Percentiles rank a stretch among this genome's conserved stretches.
These are phyloP conservation scores for Leucopsar rothschildi DNA, from an alignment of 2,113 vertebrate species.

Conservation along the genomic window DNA sequence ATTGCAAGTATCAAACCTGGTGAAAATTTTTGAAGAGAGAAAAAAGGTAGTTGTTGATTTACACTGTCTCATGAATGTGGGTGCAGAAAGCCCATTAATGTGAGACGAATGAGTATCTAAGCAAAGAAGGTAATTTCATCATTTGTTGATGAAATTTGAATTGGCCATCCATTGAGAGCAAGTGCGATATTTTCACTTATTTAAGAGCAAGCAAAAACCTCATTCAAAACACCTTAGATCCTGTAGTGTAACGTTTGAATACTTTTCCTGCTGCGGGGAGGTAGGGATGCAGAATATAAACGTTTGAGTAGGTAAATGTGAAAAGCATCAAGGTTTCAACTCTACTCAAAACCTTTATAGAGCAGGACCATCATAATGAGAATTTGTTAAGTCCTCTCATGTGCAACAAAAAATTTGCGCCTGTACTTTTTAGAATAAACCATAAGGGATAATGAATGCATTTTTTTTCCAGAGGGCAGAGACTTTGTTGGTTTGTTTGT, in stretches of 20 bases:
- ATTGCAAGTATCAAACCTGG: background rate
- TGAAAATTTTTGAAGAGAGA: background rate
- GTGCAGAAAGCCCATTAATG: background rate
- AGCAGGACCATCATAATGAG: background rate
- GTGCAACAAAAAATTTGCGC: accelerated
- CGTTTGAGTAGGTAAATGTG: background rate
- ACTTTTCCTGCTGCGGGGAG: background rate
- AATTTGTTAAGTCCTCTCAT: background rate
- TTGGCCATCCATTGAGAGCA: background rate
- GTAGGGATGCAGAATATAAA: background rate
- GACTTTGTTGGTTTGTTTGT: background rate
- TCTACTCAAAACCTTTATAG: background rate
- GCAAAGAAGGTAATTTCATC: background rate
- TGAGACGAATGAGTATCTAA: background rate
- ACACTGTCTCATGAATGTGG: background rate
- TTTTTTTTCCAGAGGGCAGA: background rate
- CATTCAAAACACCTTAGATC: background rate
- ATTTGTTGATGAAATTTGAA: background rate
- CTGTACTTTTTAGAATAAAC: background rate
- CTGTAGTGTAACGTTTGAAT: background rate
- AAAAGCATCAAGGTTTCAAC: background rate
- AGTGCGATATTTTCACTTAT: background rate
- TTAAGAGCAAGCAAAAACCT: background rate
- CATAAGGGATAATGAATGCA: accelerated
- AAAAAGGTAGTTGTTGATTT: background rate